These are phyloP conservation scores for Gallinago solitaria DNA, from an alignment of 2,797 vertebrate genomes.

Conservation along the genomic window DNA sequence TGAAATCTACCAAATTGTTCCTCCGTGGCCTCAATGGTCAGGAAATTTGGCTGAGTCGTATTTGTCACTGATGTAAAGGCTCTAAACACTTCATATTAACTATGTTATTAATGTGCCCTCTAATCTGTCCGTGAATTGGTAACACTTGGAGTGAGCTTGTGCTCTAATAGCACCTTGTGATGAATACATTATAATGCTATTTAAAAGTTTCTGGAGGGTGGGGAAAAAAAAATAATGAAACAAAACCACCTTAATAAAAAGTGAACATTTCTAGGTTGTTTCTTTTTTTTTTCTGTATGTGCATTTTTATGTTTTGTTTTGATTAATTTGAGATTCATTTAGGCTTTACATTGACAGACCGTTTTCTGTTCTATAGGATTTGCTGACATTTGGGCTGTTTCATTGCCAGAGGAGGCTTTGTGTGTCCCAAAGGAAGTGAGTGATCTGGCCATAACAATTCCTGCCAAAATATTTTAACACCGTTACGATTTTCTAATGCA, in stretches of 20 bases:
- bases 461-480: slow-evolving; percentile 72
- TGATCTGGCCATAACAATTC: slow-evolving; percentile 71
- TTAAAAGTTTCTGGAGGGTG: slow-evolving; percentile 57
- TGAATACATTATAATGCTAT: slow-evolving; percentile 61
- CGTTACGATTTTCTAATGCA: slow-evolving; percentile 69
- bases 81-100: slow-evolving; percentile 93
- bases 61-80: slow-evolving; percentile 89
- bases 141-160: slow-evolving; percentile 65
- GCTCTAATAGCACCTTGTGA: slow-evolving; percentile 70
- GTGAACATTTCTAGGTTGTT: background rate
- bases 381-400: slow-evolving; percentile 52
- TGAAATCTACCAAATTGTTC: slow-evolving; percentile 99
- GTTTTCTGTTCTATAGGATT: slow-evolving; percentile 32
- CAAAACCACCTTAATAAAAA: background rate
- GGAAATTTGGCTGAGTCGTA: slow-evolving; percentile 87
- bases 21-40: slow-evolving; percentile 86
- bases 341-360: slow-evolving; percentile 27
- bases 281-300: slow-evolving; percentile 17
- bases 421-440: slow-evolving; percentile 71
- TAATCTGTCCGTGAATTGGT: slow-evolving; percentile 84
- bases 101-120: slow-evolving; percentile 91
- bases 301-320: slow-evolving; percentile 33
- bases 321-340: slow-evolving; percentile 31
- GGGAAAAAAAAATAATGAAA: background rate
- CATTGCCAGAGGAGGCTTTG: slow-evolving; percentile 70